A percentile compares a stretch with the other conserved stretches of the same genome.
These are phyloP conservation scores for Podarcis siculus DNA, from an alignment of 2,797 vertebrate genomes.

Conservation along the genomic window DNA sequence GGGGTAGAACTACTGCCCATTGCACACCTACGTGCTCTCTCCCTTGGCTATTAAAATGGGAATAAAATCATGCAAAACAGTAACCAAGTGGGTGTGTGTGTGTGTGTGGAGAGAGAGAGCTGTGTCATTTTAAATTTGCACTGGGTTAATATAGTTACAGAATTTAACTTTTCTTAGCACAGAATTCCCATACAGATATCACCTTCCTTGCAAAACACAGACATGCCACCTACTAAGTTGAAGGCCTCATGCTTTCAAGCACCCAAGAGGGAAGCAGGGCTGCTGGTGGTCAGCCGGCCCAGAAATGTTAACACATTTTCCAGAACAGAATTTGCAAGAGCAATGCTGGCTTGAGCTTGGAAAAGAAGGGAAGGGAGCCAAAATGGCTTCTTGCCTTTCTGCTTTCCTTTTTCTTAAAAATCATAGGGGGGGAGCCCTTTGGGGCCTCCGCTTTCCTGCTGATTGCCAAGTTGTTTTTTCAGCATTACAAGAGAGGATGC, in stretches of 20 bases:
- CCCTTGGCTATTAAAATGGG: background rate
- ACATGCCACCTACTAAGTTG: too few relatives aligned
- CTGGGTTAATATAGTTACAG: background rate
- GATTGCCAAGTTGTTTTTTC: background rate
- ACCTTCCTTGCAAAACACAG: too few relatives aligned
- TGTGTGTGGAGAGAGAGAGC: too few relatives aligned
- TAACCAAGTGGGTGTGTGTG: too few relatives aligned
- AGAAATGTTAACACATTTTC: background rate
- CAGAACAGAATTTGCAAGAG: background rate
- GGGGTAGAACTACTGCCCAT: background rate
- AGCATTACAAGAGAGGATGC: too few relatives aligned
- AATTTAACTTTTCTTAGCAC: background rate
- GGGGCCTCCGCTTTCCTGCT: background rate
- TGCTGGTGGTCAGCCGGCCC: background rate
- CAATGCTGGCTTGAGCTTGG: background rate
- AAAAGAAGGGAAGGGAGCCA: background rate
- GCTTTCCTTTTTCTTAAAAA: too few relatives aligned
- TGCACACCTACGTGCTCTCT: background rate
- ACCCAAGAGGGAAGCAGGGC: too few relatives aligned
- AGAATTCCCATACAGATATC: background rate
- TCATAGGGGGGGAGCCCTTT: too few relatives aligned
- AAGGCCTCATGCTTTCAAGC: too few relatives aligned
- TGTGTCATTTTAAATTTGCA: too few relatives aligned
- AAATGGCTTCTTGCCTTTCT: background rate
- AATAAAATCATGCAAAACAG: background rate